Conservation (phyloP, 1,140 invertebrate species). For the Acromyrmex heyeri region DNA sequence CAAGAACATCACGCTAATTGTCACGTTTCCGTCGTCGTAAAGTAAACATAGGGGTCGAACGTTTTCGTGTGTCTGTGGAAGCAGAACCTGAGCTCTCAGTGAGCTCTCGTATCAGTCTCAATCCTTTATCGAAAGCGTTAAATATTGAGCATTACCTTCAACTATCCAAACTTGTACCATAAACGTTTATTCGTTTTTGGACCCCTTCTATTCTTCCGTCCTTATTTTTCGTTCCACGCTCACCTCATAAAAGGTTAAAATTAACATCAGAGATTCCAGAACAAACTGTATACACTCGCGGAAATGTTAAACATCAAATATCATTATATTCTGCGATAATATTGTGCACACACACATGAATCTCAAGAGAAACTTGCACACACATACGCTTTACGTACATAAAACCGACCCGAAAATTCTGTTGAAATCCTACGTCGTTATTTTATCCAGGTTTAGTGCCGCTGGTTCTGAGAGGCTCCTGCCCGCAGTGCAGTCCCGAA, state of each 20-base stretch:
- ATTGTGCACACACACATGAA: constrained; percentile 54
- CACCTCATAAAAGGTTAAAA: constrained; percentile 21
- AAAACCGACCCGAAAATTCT: constrained; percentile 66
- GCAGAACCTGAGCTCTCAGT: neutral
- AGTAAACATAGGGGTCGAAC: constrained; percentile 34
- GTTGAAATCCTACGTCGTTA: constrained; percentile 67
- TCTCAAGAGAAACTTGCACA: constrained; percentile 26
- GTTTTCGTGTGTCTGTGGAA: constrained; percentile 16
- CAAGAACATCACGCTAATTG: constrained; percentile 39
- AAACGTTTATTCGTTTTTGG: neutral
- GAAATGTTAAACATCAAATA: constrained; percentile 51
- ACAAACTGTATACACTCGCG: constrained; percentile 4
- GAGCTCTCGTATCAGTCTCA: neutral
- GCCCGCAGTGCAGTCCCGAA: constrained; percentile 89
- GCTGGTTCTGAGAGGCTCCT: constrained; percentile 89
- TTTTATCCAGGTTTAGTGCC: constrained; percentile 90
- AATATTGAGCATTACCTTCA: neutral
- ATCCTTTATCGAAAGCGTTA: neutral
- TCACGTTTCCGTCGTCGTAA: constrained; percentile 36
- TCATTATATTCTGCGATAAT: constrained; percentile 62
- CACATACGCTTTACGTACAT: constrained; percentile 21
- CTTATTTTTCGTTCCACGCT: neutral
- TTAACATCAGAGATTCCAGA: neutral
- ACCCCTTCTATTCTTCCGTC: neutral
- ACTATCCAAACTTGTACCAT: neutral